Base-by-base conservation (phyloP, 30 jellyfish, hydroid and myxozoan species). In the Aurelia sp. region DNA sequence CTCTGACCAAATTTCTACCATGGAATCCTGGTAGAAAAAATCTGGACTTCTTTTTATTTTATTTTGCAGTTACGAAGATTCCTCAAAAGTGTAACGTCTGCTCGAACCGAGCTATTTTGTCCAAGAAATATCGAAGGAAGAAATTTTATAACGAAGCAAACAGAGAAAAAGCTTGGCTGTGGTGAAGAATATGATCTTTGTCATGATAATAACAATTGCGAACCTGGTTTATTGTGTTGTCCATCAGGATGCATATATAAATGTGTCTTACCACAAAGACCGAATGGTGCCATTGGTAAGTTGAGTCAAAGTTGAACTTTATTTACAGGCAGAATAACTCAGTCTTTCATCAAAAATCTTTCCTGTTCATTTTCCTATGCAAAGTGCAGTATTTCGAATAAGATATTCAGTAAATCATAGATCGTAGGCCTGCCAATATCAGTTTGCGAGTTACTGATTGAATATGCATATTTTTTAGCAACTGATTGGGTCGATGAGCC, bases 401-500 rank as follows among this genome's bases (percentile, higher is more conserved):
- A 44, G 55, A 44, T 10, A 9, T 44, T 37, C 50, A 37, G 50
- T 37, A 37, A 37, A 37, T 37, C 10, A 37, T 37, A 2, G 50
- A 37, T 37, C 50, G 50, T 37, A 37, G 50, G 50, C 50, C 50
- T 1, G 4, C 10, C 0, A 37, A 7, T 7, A 0, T 37, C 50
- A 37, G 9, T 37, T 37, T 37, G 10, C 9, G 10, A 37, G 50
- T 37, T 37, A 37, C 13, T 44, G 8, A 44, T 13, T 7, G 55
- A 44, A 44, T 44, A 44, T 44, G 2, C 15, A 44, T 44, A 2
- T 44, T 44, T 3, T 44, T 44, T 53, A 84, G 93, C 93, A 66
- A 72, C 84, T 13, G 93, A 84, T 47, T 84, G 93, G 93, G 48
- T 84, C 0, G 77, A 72, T 30, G 93, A 84, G 57, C 93, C 93